Evolutionary conservation across 1,140 invertebrate genomes (phyloP).

Genomic region (Rhynchophorus ferrugineus): DNA sequence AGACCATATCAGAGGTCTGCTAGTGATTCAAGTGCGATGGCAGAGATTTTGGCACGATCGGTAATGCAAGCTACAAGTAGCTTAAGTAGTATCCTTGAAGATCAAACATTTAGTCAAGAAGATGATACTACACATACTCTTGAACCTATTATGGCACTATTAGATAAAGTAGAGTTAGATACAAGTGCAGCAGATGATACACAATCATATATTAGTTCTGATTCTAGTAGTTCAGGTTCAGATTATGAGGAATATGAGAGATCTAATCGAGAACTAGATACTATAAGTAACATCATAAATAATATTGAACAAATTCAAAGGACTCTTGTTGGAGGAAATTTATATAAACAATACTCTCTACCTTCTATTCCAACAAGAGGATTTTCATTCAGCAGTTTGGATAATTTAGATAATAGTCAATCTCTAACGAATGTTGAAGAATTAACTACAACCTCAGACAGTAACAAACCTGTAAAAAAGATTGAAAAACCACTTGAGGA

Average conservation of each 20-base stretch:
- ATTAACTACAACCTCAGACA: too few species aligned
- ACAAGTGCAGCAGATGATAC: constrained; percentile 12
- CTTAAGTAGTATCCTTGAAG: constrained; percentile 40
- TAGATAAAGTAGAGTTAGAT: constrained; percentile 20
- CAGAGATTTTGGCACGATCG: constrained; percentile 55
- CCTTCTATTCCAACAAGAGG: constrained; percentile 21
- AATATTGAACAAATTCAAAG: constrained; percentile 39
- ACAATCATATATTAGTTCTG: constrained; percentile 20
- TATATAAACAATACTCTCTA: constrained; percentile 27
- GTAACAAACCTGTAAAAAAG: too few species aligned
- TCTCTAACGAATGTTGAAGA: too few species aligned
- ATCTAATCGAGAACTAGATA: constrained; percentile 28
- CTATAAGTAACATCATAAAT: constrained; percentile 47
- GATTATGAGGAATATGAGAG: constrained; percentile 19
- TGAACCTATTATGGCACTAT: constrained; percentile 18
- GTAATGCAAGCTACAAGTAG: constrained; percentile 53
- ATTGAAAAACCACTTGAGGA: neutral
- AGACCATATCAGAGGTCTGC: constrained; percentile 47
- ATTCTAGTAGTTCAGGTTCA: constrained; percentile 31
- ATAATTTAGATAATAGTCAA: constrained; percentile 1
- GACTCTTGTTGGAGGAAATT: constrained; percentile 9
- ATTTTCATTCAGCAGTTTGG: constrained; percentile 19
- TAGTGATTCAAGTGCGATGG: constrained; percentile 53
- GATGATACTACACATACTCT: constrained; percentile 22
- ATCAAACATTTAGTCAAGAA: constrained; percentile 27